Evolutionary conservation across 1,140 invertebrate species (phyloP).

Genomic region (Anastrepha obliqua): DNA sequence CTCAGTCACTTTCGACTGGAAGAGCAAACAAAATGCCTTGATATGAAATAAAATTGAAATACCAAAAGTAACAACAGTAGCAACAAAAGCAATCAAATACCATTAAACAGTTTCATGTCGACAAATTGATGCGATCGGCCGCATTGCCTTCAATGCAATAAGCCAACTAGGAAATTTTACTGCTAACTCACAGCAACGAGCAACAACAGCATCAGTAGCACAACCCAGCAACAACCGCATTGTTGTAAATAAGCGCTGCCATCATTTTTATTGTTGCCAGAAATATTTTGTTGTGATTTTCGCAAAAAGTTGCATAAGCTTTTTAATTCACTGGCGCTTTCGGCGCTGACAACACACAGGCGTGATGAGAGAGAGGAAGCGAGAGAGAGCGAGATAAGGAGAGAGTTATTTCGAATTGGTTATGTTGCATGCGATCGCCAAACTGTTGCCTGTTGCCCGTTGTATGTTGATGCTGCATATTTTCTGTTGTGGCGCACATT

Average conservation of each 20-base stretch:
- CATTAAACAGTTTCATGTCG: slow-evolving; percentile 7
- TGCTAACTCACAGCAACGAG: not conserved
- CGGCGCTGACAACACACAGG: not conserved
- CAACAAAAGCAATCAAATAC: slow-evolving; percentile 2
- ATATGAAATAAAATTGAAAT: not conserved
- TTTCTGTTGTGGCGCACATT: slow-evolving; percentile 13
- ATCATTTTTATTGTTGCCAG: slow-evolving; percentile 3
- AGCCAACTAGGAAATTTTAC: slow-evolving; percentile 15
- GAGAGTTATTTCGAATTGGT: not conserved
- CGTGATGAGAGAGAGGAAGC: not conserved
- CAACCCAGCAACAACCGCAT: slow-evolving; percentile 2
- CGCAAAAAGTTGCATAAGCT: slow-evolving; percentile 46
- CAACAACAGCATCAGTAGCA: not conserved
- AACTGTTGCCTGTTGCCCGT: not conserved
- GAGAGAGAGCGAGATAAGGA: not conserved
- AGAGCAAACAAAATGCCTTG: not conserved
- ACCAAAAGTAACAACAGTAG: slow-evolving; percentile 20
- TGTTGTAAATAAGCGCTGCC: slow-evolving; percentile 25
- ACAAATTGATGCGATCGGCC: slow-evolving; percentile 9
- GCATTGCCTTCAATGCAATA: not conserved
- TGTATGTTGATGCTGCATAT: slow-evolving; percentile 35
- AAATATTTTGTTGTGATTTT: not conserved
- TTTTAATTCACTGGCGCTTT: not conserved
- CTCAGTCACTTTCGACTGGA: not conserved
- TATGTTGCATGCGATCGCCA: not conserved